Evolutionary conservation across 2,888 invertebrate genomes (phyloP).

Genomic region (Phoronis australis): DNA sequence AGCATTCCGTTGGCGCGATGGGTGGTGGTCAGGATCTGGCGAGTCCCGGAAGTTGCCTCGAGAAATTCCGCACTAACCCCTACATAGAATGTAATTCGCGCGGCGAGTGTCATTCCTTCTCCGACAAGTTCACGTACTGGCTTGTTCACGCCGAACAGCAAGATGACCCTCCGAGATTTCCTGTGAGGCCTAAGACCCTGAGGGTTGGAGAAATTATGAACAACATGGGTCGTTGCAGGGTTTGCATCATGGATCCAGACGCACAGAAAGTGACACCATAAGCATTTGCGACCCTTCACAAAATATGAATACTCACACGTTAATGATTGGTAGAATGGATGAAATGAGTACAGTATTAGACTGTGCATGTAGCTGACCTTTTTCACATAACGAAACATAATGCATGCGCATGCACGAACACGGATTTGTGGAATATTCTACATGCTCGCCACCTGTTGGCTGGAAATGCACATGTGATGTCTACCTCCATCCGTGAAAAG

Average conservation of each 20-base stretch:
- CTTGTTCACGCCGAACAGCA: conserved; percentile 63
- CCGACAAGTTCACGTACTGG: conserved; percentile 96
- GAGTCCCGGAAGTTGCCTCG: conserved; percentile 30
- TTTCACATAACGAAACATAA: too few species aligned
- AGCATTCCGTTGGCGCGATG: conserved; percentile 23
- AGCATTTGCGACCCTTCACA: too few species aligned
- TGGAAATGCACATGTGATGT: too few species aligned
- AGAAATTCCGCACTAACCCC: conserved; percentile 47
- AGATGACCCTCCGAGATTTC: conserved; percentile 4
- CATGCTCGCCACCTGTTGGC: too few species aligned
- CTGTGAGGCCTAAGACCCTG: conserved; percentile 11
- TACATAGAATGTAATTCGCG: conserved; percentile 42
- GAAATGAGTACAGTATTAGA: too few species aligned
- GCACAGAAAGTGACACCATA: too few species aligned
- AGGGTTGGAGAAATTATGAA: conserved; percentile 9
- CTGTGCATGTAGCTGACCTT: too few species aligned
- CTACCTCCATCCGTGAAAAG: too few species aligned
- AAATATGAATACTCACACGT: too few species aligned
- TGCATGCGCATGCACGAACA: too few species aligned
- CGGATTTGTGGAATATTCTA: too few species aligned
- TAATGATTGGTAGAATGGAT: too few species aligned
- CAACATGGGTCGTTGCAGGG: conserved; percentile 15
- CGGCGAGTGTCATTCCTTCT: conserved; percentile 48
- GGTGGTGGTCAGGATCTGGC: conserved; percentile 26
- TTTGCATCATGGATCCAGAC: conserved; percentile 16